Evolutionary conservation across 2,797 vertebrate species (phyloP).

Genomic region (Masticophis lateralis): DNA sequence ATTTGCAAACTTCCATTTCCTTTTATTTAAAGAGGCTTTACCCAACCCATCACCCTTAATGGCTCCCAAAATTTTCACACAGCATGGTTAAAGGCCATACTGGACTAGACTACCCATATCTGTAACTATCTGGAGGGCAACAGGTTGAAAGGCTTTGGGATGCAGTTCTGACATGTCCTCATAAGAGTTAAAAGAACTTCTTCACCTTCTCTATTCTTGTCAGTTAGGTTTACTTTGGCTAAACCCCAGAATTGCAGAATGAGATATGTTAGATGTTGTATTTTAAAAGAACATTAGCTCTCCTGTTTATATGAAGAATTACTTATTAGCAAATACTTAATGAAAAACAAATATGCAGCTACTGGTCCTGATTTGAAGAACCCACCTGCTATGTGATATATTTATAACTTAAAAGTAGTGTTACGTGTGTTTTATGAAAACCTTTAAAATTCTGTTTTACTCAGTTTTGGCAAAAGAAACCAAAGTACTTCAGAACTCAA

Average conservation of each 20-base stretch:
- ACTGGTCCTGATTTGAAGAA: constrained; percentile 15
- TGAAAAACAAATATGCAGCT: constrained; percentile 33
- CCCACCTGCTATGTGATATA: constrained; percentile 8
- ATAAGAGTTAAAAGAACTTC: constrained; percentile 10
- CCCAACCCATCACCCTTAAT: background rate
- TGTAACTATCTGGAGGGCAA: background rate
- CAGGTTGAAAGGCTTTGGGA: background rate
- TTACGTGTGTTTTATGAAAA: constrained; percentile 11
- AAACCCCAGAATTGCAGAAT: constrained; percentile 15
- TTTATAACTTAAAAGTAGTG: constrained; percentile 18
- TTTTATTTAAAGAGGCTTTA: background rate
- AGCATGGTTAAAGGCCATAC: background rate
- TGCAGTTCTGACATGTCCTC: background rate
- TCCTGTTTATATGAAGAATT: constrained; percentile 2
- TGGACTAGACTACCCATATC: background rate
- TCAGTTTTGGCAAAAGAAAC: background rate
- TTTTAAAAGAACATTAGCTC: constrained; percentile 11
- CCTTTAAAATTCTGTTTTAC: background rate
- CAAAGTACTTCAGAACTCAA: background rate
- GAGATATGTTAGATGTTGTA: constrained; percentile 3
- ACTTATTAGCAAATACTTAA: constrained; percentile 26
- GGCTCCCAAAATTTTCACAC: background rate
- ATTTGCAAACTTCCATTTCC: background rate
- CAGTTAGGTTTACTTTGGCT: constrained; percentile 23
- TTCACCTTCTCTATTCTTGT: background rate